These are phyloP conservation scores for Andrena praecox DNA, from an alignment of 2,888 invertebrate species.

Conservation along the genomic window DNA sequence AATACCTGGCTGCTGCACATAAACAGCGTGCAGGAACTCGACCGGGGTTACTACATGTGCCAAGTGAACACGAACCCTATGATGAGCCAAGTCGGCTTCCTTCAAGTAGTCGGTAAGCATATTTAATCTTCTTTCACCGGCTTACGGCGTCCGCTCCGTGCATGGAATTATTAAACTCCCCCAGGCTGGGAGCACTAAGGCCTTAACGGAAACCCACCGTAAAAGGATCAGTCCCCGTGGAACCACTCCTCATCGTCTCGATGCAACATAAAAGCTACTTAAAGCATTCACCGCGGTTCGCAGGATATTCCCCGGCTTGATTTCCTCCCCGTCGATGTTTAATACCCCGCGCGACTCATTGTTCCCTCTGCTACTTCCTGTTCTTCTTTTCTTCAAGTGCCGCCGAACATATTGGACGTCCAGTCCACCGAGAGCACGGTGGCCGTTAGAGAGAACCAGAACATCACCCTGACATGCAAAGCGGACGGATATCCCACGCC, in stretches of 20 bases:
- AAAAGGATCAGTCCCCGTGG: background rate
- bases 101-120: slow-evolving; percentile 95
- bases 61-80: slow-evolving; percentile 96
- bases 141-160: slow-evolving; percentile 19
- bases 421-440: slow-evolving; percentile 96
- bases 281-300: background rate
- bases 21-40: slow-evolving; percentile 95
- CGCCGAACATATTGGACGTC: slow-evolving; percentile 96
- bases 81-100: slow-evolving; percentile 97
- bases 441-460: slow-evolving; percentile 96
- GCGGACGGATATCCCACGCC: slow-evolving; percentile 96
- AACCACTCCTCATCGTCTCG: background rate
- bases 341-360: background rate
- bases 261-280: background rate
- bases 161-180: slow-evolving; percentile 3
- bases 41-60: slow-evolving; percentile 96
- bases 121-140: slow-evolving; percentile 45
- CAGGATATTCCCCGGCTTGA: background rate
- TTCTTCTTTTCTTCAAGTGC: slow-evolving; percentile 88
- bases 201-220: slow-evolving; percentile 12
- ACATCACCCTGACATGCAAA: slow-evolving; percentile 95
- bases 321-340: background rate
- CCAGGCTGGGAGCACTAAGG: background rate
- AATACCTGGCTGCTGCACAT: slow-evolving; percentile 97
- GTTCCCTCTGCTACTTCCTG: background rate